Base-by-base conservation (phyloP, 2,888 invertebrate genomes). In the Pristionchus maxplancki region DNA sequence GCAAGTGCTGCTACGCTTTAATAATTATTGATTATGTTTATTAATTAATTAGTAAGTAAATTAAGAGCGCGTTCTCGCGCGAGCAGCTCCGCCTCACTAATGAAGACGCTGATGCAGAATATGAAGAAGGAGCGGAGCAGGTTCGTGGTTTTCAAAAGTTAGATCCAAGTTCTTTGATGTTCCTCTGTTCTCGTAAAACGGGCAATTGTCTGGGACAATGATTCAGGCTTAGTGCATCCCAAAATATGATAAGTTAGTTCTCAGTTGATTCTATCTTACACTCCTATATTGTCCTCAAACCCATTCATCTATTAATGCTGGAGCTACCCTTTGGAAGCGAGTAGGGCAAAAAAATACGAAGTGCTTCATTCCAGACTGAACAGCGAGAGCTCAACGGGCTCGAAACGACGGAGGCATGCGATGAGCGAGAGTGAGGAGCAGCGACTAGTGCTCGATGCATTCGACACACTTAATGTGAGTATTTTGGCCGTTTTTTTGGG, bases 51-150 rank as follows among this genome's bases (percentile, higher is more conserved):
- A 28, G 50, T 24, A 28, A 82, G 5, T 31, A 9, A 82, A 50
- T 84, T 53, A 37, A 31, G 91, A 89, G 87, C 90, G 17, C 88
- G 92, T 0, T 92, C 92, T 9, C 89, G 91, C 31, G 90, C 92
- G 0, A 91, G 91, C 58, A 91, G 91, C 81, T 89, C 90, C 24
- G 90, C 90, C 13, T 91, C 92, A 1, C 89, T 90, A 1, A 87
- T 90, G n/a, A 87, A 87, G 87, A 87, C 64, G n/a, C 78, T 87
- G 2, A 62, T 87, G 74, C 48, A 62, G 40, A 86, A 86, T 67
- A 86, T 86, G 67, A 86, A 86, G 86, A 86, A 67, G 62, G 40
- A 62, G 67, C n/a, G 86, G 8, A 86, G 44, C 62, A 84, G 84
- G 84, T 84, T 17, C 13, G 84, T 40, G 1, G 24, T 84, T 40